Conservation (phyloP, 2,113 vertebrate species). For the Eubucco bourcierii region DNA sequence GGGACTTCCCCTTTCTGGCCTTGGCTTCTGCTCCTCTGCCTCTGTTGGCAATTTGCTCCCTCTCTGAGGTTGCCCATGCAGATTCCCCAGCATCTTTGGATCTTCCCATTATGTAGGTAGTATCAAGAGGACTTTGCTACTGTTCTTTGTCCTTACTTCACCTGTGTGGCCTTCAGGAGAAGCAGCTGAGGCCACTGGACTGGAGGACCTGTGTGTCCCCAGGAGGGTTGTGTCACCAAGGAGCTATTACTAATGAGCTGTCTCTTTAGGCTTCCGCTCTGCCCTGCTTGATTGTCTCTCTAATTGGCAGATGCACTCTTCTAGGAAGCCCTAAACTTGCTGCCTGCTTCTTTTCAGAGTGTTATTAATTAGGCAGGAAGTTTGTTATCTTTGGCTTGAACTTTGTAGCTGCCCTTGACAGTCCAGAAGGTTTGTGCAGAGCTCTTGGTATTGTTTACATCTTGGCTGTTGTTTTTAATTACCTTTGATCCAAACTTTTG, state of each 20-base stretch:
- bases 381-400: not conserved
- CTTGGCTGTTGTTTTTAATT: not conserved
- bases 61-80: not conserved
- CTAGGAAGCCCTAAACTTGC: not conserved
- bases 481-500: constrained; percentile 11
- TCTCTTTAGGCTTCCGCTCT: not conserved
- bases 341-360: not conserved
- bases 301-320: not conserved
- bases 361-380: not conserved
- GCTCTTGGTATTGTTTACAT: constrained; percentile 9
- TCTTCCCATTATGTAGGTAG: not conserved
- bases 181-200: not conserved
- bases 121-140: not conserved
- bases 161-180: not conserved
- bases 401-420: not conserved
- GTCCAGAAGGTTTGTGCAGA: constrained; percentile 2
- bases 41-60: not conserved
- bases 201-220: not conserved
- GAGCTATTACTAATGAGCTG: not conserved
- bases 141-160: not conserved
- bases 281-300: not conserved
- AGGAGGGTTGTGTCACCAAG: not conserved
- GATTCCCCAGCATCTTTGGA: not conserved
- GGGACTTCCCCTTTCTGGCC: not conserved
- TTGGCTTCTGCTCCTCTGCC: not conserved